phyloP scores from a whole-genome alignment of 2,888 invertebrate species.

The Hololepta plana region DNA sequence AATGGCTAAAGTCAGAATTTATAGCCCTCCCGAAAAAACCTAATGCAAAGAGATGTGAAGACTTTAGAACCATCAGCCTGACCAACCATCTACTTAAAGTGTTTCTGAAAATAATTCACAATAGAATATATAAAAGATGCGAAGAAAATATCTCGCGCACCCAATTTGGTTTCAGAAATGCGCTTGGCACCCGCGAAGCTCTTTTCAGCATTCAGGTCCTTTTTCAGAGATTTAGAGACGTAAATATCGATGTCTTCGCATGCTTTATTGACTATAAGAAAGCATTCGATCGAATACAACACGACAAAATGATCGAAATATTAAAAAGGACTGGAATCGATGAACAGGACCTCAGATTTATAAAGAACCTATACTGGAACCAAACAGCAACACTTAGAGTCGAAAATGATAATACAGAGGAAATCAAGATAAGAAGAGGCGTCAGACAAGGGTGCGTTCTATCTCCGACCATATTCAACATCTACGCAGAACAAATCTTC shows the following conservation, averaged over 20 bases:
- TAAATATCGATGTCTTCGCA: slow-evolving; percentile 5
- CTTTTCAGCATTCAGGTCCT: slow-evolving; percentile 6
- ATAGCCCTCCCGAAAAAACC: no score
- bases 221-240: slow-evolving; percentile 6
- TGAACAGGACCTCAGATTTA: slow-evolving; percentile 7
- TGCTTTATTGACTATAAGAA: slow-evolving; percentile 8
- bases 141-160: slow-evolving; percentile 9
- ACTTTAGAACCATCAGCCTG: slow-evolving; percentile 5
- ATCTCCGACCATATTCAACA: no score
- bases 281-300: slow-evolving; percentile 10
- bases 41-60: no score
- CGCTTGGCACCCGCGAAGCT: slow-evolving; percentile 6
- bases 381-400: no score
- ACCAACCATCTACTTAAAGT: slow-evolving; percentile 12
- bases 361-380: slow-evolving; percentile 7
- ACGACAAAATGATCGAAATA: slow-evolving; percentile 10
- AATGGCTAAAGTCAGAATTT: no score
- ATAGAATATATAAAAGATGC: slow-evolving; percentile 7
- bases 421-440: no score
- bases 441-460: no score
- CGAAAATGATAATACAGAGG: no score
- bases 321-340: slow-evolving; percentile 8
- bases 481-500: no score
- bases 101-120: slow-evolving; percentile 10
- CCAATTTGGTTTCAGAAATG: slow-evolving; percentile 10